These are phyloP conservation scores for Molossus molossus DNA, from an alignment of 2,797 vertebrate genomes.

Conservation along the genomic window DNA sequence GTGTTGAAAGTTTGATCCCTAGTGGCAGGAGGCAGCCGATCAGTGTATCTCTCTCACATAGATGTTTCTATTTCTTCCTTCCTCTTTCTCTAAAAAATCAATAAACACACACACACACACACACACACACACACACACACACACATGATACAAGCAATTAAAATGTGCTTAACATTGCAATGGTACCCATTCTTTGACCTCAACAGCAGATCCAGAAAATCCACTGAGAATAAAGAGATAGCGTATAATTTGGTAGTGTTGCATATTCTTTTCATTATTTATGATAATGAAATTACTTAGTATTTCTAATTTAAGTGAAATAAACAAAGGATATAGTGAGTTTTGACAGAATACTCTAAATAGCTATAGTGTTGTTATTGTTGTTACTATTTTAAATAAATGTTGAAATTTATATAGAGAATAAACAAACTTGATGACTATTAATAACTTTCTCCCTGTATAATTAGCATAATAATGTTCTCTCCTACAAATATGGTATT, in stretches of 20 bases:
- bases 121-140: no score
- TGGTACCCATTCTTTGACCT: not conserved
- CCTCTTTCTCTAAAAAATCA: no score
- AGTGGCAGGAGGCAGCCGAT: no score
- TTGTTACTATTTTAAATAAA: slow-evolving; percentile 20
- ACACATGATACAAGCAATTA: not conserved
- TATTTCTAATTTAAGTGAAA: slow-evolving; percentile 65
- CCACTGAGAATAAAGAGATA: not conserved
- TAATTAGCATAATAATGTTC: slow-evolving; percentile 59
- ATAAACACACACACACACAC: no score
- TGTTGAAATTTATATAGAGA: slow-evolving; percentile 52
- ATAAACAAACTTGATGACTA: slow-evolving; percentile 55
- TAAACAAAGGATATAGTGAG: not conserved
- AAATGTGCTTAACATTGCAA: not conserved
- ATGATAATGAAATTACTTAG: slow-evolving; percentile 19
- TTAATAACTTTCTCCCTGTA: slow-evolving; percentile 51
- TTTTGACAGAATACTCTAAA: slow-evolving; percentile 62
- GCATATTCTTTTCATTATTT: slow-evolving; percentile 23
- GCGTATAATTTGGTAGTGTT: not conserved
- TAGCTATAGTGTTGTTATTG: not conserved
- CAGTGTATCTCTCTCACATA: no score
- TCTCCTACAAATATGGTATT: slow-evolving; percentile 51
- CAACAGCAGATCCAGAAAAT: not conserved
- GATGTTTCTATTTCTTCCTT: no score
- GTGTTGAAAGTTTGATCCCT: no score